Base-by-base conservation (phyloP, 2,113 vertebrate species). In the Gopherus flavomarginatus region DNA sequence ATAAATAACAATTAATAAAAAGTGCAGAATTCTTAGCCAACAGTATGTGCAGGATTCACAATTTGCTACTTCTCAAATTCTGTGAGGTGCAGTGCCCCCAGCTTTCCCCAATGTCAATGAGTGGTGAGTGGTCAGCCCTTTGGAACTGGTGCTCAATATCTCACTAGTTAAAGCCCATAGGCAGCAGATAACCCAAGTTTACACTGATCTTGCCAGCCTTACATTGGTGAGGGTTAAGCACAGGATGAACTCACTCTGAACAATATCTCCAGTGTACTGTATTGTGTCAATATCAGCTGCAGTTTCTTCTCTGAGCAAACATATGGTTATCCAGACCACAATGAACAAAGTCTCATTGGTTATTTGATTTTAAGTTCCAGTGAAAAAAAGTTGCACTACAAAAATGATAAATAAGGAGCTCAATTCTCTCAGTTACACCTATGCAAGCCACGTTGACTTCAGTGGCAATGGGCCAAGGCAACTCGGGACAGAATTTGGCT, bases 221-320 rank as follows among this genome's bases (percentile, higher is more conserved):
- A 29, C 57, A 81, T 65, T 75, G 6, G 42, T 88, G 47, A 44
- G 83, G 83, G 31, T 44, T 91, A 38, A n/a, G 3, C 38, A 49
- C 89, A 77, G 83, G 90, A 77, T 14, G 4, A 90, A 26, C 54
- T 31, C 22, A 44, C 44, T 44, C 44, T 44, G 47, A 86, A 62
- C 24, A 90, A 53, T 90, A 53, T 62, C 77, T 69, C 0, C 3
- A 84, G 78, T 5, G 47, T 77, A 50, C 29, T 59, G 42, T 31
- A 9, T 50, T 52, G 35, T 69, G 80, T 53, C 50, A 53, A 52
- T 53, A 81, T 53, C 31, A n/a, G 44, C 21, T 92, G 53, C 52
- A 35, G 91, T 82, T 93, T 52, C 88, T 87, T 82, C 92, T 88
- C 65, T 80, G 50, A 89, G 86, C n/a, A 29, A 94, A 8, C 69